Evolutionary conservation across 2,113 vertebrate species (phyloP).

Genomic region (Embiotoca jacksoni): DNA sequence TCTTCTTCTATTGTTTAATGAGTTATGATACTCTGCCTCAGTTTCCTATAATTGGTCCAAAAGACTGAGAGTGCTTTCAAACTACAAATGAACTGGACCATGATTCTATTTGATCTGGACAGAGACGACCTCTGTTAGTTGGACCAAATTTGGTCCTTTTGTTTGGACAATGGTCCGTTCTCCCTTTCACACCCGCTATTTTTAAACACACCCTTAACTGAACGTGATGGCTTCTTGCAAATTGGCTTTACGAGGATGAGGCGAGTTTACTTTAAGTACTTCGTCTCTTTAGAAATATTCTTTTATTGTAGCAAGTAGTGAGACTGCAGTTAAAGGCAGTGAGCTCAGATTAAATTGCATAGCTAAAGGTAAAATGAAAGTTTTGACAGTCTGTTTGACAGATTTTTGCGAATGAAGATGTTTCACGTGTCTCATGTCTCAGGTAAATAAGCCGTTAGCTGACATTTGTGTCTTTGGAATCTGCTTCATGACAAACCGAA

Average conservation of each 20-base stretch:
- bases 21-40: no score
- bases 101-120: no score
- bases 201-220: background rate
- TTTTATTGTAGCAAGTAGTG: background rate
- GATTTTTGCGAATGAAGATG: conserved; percentile 28
- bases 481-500: conserved; percentile 11
- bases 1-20: no score
- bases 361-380: conserved; percentile 22
- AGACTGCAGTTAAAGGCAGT: conserved; percentile 6
- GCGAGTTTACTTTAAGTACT: background rate
- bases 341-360: conserved; percentile 20
- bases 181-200: no score
- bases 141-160: no score
- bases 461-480: conserved; percentile 4
- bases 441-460: conserved; percentile 37
- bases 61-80: no score
- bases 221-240: background rate
- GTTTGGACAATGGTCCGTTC: no score
- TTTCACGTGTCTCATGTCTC: conserved; percentile 49
- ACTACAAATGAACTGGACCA: no score
- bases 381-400: conserved; percentile 43
- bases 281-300: background rate
- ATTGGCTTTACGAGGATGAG: background rate
- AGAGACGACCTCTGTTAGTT: no score
- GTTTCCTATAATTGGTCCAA: no score